phyloP scores from a whole-genome alignment of 1,140 invertebrate species.

The Ctenoplectra terminalis region DNA sequence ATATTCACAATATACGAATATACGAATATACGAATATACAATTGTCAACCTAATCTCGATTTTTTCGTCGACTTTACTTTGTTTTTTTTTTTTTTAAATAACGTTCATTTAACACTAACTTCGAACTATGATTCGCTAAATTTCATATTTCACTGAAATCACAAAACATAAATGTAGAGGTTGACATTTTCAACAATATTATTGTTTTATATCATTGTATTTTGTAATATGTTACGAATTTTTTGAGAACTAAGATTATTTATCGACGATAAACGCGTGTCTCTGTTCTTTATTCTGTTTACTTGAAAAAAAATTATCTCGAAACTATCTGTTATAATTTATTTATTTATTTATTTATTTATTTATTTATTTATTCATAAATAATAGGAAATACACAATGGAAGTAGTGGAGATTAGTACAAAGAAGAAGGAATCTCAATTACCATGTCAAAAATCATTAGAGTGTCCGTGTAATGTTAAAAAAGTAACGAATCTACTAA shows the following conservation, averaged over 20 bases:
- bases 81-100: slow-evolving; percentile 25
- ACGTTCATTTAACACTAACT: not conserved
- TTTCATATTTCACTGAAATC: slow-evolving; percentile 25
- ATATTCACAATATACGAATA: not conserved
- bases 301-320: not conserved
- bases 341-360: too few relatives aligned
- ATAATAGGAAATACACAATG: slow-evolving; percentile 44
- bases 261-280: not conserved
- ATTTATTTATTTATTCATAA: not conserved
- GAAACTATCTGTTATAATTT: too few relatives aligned
- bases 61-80: slow-evolving; percentile 1
- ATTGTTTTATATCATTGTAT: slow-evolving; percentile 37
- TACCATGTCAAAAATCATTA: not conserved
- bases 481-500: slow-evolving; percentile 57
- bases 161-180: slow-evolving; percentile 25
- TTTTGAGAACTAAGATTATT: not conserved
- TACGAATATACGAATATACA: too few relatives aligned
- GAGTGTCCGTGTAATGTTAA: slow-evolving; percentile 56
- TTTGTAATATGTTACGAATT: slow-evolving; percentile 18
- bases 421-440: slow-evolving; percentile 26
- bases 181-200: not conserved
- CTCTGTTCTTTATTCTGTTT: not conserved
- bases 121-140: slow-evolving; percentile 7
- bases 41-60: slow-evolving; percentile 10
- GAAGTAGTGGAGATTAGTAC: slow-evolving; percentile 62